phyloP scores from a whole-genome alignment of 2,888 invertebrate genomes.

The Apotomis capreana region DNA sequence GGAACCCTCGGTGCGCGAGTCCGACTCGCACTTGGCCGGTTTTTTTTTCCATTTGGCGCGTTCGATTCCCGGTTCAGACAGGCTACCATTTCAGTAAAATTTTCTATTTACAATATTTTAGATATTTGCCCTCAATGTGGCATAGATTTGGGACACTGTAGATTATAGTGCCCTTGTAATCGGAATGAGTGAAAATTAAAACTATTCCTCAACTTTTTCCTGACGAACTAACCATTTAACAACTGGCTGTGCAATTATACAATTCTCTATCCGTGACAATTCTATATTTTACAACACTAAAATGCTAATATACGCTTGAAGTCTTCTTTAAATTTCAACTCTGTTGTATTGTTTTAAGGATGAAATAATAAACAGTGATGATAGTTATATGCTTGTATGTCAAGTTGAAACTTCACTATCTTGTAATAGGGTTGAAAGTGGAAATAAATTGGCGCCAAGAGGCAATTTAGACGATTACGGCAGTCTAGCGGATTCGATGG shows the following conservation, averaged over 20 bases:
- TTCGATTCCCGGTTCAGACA: too few species aligned
- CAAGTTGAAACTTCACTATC: neutral
- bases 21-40: too few species aligned
- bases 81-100: too few species aligned
- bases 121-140: too few species aligned
- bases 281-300: neutral
- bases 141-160: too few species aligned
- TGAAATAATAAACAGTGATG: neutral
- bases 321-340: neutral
- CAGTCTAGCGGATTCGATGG: slow-evolving; percentile 13
- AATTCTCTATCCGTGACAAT: slow-evolving; percentile 11
- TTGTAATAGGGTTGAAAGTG: slow-evolving; percentile 12
- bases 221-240: slow-evolving; percentile 17
- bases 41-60: too few species aligned
- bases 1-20: too few species aligned
- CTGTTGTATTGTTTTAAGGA: slow-evolving; percentile 1
- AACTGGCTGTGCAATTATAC: slow-evolving; percentile 21
- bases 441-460: slow-evolving; percentile 1
- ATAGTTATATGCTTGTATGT: neutral
- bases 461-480: slow-evolving; percentile 23
- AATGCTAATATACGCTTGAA: slow-evolving; percentile 1
- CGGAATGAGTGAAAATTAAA: slow-evolving; percentile 17
- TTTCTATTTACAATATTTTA: too few species aligned
- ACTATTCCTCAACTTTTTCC: slow-evolving; percentile 14
- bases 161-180: neutral